Base-by-base conservation (phyloP, 2,113 vertebrate species). In the Spilogale gracilis region DNA sequence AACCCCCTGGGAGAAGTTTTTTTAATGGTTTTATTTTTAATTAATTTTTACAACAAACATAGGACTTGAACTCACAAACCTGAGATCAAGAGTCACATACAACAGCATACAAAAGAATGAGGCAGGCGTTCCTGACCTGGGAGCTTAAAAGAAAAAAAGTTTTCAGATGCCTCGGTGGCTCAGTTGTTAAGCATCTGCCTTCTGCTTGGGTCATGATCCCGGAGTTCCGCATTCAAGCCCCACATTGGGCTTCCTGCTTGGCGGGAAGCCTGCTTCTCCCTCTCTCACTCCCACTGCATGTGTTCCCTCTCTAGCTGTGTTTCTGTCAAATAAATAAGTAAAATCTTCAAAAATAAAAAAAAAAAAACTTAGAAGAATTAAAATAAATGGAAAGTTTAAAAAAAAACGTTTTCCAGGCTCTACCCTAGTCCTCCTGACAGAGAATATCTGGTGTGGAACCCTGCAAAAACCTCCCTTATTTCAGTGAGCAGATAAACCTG, bases 341-440 rank as follows among this genome's bases (percentile, higher is more conserved):
- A 50, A 50, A 50, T 50, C 50, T 50, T 50, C 9, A 50, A 50
- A 50, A 50, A 50, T 50, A 50, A 50, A 50, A 50, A 50, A 6
- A 50, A 50, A 50, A 50, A 50, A 50, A 50, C 5, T 50, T 6
- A 50, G 9, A 50, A 50, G 9, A 50, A 50, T 50, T 38, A 38
- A 38, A 38, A 38, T 38, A 38, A 38, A 38, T 38, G 38, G 38
- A 38, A 38, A 38, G 38, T 38, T 38, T 38, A 50, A 38, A 94
- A 85, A 88, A 90, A 89, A 20, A 73, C 73, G 6, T 84, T 94
- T 96, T 83, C 58, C 32, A 94, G 63, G 69, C 9, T 84, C 48
- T 13, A 91, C 54, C 63, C 82, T 96, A 91, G 5, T 74, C 32
- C 13, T 97, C n/a, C 87, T 96, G 52, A 85, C 86, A 73, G 4